Percentiles rank a stretch among this genome's conserved stretches.
These are phyloP conservation scores for Nymphalis io DNA, from an alignment of 1,140 invertebrate genomes.

Conservation along the genomic window DNA sequence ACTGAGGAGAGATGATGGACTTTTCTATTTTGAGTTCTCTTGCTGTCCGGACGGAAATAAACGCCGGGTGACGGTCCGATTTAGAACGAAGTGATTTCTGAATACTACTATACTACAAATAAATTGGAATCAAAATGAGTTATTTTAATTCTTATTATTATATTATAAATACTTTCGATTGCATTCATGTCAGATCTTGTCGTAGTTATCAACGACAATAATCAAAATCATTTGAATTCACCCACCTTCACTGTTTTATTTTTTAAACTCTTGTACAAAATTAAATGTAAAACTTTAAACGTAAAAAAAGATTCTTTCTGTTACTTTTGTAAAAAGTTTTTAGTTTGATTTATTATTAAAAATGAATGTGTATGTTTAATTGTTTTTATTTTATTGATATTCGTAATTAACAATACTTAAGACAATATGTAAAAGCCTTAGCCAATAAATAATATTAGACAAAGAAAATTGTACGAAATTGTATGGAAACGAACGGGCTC, in stretches of 20 bases:
- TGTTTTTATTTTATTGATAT: background rate
- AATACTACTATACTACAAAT: slow-evolving; percentile 18
- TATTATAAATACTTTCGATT: no score
- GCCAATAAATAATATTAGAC: background rate
- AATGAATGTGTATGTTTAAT: no score
- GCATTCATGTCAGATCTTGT: no score
- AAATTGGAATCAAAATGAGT: slow-evolving; percentile 26
- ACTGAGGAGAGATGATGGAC: slow-evolving; percentile 61
- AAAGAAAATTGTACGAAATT: slow-evolving; percentile 4
- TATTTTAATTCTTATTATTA: no score
- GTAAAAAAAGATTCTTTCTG: no score
- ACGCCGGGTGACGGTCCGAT: slow-evolving; percentile 59
- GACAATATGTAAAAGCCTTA: background rate
- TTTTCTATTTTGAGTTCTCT: slow-evolving; percentile 76
- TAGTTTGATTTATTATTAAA: no score
- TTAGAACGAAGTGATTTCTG: slow-evolving; percentile 42
- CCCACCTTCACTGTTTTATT: no score
- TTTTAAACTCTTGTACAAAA: no score
- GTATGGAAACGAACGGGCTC: slow-evolving; percentile 18
- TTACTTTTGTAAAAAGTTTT: no score
- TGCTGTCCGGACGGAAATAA: slow-evolving; percentile 71
- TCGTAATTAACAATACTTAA: background rate
- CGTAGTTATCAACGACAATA: no score
- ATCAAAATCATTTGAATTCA: no score
- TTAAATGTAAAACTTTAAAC: no score